Percentiles rank a stretch among this genome's conserved stretches.
Conservation (phyloP, 2,797 vertebrate genomes). For the Harpagifer antarcticus region DNA sequence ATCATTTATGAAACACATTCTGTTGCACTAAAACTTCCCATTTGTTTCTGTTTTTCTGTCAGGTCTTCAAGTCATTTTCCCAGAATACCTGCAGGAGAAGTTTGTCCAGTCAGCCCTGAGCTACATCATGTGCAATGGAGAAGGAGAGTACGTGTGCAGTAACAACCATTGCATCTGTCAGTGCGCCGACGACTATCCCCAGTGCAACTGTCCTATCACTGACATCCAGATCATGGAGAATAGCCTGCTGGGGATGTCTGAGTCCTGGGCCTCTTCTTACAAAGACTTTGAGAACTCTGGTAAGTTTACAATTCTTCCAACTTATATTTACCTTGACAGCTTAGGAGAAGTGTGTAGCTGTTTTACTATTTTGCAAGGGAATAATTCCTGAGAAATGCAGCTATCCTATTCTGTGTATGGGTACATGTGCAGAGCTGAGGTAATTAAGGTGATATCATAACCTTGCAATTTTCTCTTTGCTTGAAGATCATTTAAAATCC, state of each 20-base stretch:
- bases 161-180: slow-evolving; percentile 96
- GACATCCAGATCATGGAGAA: slow-evolving; percentile 99
- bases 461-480: not conserved
- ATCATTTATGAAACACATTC: not conserved
- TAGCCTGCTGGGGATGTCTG: slow-evolving; percentile 93
- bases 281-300: slow-evolving; percentile 98
- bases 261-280: slow-evolving; percentile 96
- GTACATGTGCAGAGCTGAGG: not conserved
- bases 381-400: not conserved
- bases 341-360: not conserved
- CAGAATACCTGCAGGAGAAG: slow-evolving; percentile 98
- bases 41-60: slow-evolving; percentile 50
- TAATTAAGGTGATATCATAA: slow-evolving; percentile 6
- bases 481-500: not conserved
- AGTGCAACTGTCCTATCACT: slow-evolving; percentile 98
- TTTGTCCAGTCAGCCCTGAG: slow-evolving; percentile 99
- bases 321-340: not conserved
- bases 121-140: slow-evolving; percentile 99
- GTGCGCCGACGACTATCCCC: slow-evolving; percentile 95
- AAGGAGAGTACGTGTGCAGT: slow-evolving; percentile 95
- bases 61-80: slow-evolving; percentile 99
- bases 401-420: not conserved
- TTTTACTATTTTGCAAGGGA: not conserved
- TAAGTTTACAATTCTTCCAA: slow-evolving; percentile 71
- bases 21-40: slow-evolving; percentile 5